These are phyloP conservation scores for Caenorhabditis macrosperma DNA, from an alignment of 2,888 invertebrate genomes.

Conservation along the genomic window DNA sequence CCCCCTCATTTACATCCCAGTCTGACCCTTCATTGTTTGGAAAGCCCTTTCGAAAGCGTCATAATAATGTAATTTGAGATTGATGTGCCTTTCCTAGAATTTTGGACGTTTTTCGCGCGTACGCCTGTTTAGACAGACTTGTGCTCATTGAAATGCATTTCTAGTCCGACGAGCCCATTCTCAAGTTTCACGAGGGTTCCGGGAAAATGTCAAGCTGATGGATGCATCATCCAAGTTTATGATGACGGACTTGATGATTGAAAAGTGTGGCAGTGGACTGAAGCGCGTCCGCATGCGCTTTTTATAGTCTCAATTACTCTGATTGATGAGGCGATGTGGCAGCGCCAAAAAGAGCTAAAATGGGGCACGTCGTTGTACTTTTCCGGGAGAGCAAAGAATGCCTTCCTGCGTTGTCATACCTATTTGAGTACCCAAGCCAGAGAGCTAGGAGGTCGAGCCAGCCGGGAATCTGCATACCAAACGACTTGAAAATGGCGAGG, in stretches of 20 bases:
- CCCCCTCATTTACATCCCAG: not conserved
- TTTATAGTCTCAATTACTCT: not conserved
- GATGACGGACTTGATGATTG: slow-evolving; percentile 43
- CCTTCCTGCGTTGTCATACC: slow-evolving; percentile 67
- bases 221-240: slow-evolving; percentile 50
- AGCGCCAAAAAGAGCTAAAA: not conserved
- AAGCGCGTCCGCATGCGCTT: not conserved
- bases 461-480: slow-evolving; percentile 62
- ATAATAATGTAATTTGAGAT: slow-evolving; percentile 47
- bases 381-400: not conserved
- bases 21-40: not conserved
- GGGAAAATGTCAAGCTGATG: slow-evolving; percentile 44
- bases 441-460: slow-evolving; percentile 76
- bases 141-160: not conserved
- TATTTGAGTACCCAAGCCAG: slow-evolving; percentile 97
- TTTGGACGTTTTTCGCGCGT: slow-evolving; percentile 5
- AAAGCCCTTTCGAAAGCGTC: slow-evolving; percentile 17
- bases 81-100: slow-evolving; percentile 4
- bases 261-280: slow-evolving; percentile 20
- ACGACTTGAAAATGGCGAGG: slow-evolving; percentile 86
- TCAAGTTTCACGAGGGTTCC: slow-evolving; percentile 28
- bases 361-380: too few relatives aligned
- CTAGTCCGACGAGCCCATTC: too few relatives aligned
- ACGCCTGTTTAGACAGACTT: not conserved
- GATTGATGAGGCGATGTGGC: slow-evolving; percentile 33